phyloP scores from a whole-genome alignment of 2,797 vertebrate species.

The Cichlasoma orientale region DNA sequence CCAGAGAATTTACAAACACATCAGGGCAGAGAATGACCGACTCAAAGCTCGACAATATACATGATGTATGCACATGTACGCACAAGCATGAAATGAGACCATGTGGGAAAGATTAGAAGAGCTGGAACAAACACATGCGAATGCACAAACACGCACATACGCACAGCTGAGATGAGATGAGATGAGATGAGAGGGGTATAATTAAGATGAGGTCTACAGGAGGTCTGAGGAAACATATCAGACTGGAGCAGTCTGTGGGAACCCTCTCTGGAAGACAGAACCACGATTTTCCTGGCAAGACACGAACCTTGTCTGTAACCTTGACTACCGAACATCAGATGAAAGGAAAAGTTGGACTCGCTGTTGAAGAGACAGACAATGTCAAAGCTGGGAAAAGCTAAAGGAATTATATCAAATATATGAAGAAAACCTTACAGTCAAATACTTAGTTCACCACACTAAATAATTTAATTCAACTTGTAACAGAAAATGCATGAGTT shows the following conservation, averaged over 20 bases:
- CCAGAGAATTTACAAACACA: constrained; percentile 16
- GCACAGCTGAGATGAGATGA: constrained; percentile 55
- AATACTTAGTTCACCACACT: background rate
- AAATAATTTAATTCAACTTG: constrained; percentile 7
- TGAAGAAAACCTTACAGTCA: background rate
- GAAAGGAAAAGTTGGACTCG: constrained; percentile 32
- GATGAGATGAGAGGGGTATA: constrained; percentile 55
- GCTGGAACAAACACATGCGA: constrained; percentile 58
- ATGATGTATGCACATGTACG: constrained; percentile 41
- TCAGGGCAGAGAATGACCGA: constrained; percentile 14
- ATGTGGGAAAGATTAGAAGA: constrained; percentile 68
- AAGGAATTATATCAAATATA: background rate
- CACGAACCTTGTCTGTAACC: constrained; percentile 40
- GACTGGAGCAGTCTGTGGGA: constrained; percentile 63
- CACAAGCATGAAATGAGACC: constrained; percentile 61
- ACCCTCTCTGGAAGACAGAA: constrained; percentile 53
- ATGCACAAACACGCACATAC: constrained; percentile 29
- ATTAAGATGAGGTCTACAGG: constrained; percentile 63
- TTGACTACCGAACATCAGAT: constrained; percentile 39
- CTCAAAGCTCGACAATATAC: constrained; percentile 36
- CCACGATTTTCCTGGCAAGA: constrained; percentile 63
- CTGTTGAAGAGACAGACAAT: background rate
- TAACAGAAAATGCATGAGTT: background rate
- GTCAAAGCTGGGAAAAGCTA: constrained; percentile 7
- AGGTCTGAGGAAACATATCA: constrained; percentile 67